These are phyloP conservation scores for Euura saliciscinereae DNA, from an alignment of 1,140 invertebrate genomes.

Conservation along the genomic window DNA sequence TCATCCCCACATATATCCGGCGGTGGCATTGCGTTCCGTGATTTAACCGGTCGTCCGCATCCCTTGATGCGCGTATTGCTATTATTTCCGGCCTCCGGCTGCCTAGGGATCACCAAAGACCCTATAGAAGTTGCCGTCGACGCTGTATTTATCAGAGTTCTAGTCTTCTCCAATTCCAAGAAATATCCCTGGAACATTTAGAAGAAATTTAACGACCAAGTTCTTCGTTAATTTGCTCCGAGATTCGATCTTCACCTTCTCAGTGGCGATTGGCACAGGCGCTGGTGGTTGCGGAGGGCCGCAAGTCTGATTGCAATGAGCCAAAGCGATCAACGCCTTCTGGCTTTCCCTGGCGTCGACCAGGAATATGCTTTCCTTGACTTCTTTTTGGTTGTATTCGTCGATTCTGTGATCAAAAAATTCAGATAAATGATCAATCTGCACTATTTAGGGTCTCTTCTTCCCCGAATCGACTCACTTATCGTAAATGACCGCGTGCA, in stretches of 20 bases:
- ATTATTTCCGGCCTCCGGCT: conserved; percentile 51
- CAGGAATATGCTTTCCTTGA: conserved; percentile 84
- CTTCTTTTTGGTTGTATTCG: conserved; percentile 77
- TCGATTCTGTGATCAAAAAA: conserved; percentile 65
- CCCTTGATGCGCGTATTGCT: conserved; percentile 52
- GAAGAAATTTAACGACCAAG: background rate
- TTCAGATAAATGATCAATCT: background rate
- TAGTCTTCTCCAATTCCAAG: conserved; percentile 49
- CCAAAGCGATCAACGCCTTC: conserved; percentile 65
- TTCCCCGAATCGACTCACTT: conserved; percentile 62
- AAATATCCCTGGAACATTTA: conserved; percentile 39
- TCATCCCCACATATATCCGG: conserved; percentile 45
- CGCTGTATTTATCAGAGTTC: conserved; percentile 40
- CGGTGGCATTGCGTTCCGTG: conserved; percentile 31
- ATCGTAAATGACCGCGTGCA: conserved; percentile 94
- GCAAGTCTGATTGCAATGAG: conserved; percentile 49
- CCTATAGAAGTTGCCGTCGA: conserved; percentile 57
- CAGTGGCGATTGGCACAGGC: conserved; percentile 27
- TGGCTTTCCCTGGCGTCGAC: conserved; percentile 79
- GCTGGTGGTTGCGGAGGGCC: conserved; percentile 34
- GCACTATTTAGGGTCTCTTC: background rate
- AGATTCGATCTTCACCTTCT: conserved; percentile 27
- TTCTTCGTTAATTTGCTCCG: conserved; percentile 2
- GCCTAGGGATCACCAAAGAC: conserved; percentile 44
- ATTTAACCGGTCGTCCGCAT: conserved; percentile 45